Evolutionary conservation across 2,797 vertebrate genomes (phyloP).

Genomic region (Anabas testudineus): DNA sequence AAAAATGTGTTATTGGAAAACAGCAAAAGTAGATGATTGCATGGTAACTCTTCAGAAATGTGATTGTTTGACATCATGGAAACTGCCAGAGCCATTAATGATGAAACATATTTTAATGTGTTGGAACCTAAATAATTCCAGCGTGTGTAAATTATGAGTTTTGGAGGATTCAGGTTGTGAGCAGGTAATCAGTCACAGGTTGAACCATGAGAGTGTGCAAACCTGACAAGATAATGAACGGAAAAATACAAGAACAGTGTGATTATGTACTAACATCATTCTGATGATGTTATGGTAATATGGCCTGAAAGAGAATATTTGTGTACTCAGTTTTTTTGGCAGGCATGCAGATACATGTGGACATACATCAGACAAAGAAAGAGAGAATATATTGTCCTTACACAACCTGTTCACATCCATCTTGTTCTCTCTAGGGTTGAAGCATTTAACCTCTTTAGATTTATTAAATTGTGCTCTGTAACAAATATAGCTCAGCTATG

Average conservation of each 20-base stretch:
- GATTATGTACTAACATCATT: constrained; percentile 9
- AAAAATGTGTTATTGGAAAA: constrained; percentile 8
- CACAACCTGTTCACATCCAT: constrained; percentile 21
- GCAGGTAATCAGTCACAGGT: constrained; percentile 6
- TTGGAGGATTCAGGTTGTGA: constrained; percentile 3
- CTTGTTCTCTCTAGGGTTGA: constrained; percentile 31
- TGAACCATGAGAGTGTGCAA: background rate
- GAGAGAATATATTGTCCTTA: background rate
- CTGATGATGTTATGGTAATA: constrained; percentile 24
- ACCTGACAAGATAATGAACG: constrained; percentile 38
- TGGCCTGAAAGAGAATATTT: constrained; percentile 27
- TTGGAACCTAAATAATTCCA: background rate
- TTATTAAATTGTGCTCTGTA: constrained; percentile 64
- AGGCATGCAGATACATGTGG: constrained; percentile 29
- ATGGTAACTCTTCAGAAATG: background rate
- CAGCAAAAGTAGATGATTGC: background rate
- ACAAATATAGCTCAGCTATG: constrained; percentile 69
- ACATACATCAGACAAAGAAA: constrained; percentile 9
- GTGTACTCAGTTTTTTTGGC: constrained; percentile 21
- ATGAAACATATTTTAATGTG: constrained; percentile 6
- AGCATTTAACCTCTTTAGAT: constrained; percentile 49
- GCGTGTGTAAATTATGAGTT: background rate
- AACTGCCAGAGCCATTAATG: background rate
- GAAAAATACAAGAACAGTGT: background rate
- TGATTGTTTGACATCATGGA: constrained; percentile 3